These are phyloP conservation scores for Neomorphus geoffroyi DNA, from an alignment of 2,797 vertebrate species.

Conservation along the genomic window DNA sequence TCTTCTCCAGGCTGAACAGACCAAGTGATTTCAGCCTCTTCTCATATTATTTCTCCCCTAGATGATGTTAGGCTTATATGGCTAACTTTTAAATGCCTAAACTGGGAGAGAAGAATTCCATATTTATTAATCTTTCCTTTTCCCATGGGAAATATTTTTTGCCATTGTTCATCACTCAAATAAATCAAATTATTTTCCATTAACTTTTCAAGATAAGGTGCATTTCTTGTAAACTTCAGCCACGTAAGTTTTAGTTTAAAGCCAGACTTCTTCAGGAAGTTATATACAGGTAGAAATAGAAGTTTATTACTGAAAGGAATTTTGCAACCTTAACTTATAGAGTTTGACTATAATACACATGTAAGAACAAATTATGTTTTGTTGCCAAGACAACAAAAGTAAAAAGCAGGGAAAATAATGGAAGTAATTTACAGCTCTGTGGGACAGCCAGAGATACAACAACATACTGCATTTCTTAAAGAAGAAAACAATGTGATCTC, in stretches of 20 bases:
- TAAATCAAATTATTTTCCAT: not conserved
- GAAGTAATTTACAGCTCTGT: constrained; percentile 70
- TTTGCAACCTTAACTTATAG: not conserved
- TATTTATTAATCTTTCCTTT: not conserved
- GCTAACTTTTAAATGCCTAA: not conserved
- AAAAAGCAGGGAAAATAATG: constrained; percentile 68
- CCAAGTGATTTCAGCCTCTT: too few relatives aligned
- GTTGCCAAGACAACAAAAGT: constrained; percentile 66
- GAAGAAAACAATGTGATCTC: constrained; percentile 49
- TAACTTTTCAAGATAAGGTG: not conserved
- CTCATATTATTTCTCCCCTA: too few relatives aligned
- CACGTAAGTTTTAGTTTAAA: not conserved
- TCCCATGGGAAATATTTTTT: not conserved
- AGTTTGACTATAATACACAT: constrained; percentile 4
- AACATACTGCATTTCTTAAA: constrained; percentile 49
- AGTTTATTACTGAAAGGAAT: constrained; percentile 20
- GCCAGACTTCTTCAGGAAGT: not conserved
- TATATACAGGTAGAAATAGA: not conserved
- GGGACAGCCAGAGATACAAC: constrained; percentile 41
- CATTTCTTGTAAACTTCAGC: not conserved
- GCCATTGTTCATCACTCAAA: not conserved
- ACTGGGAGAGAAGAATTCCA: not conserved
- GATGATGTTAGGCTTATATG: not conserved
- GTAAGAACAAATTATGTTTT: constrained; percentile 68
- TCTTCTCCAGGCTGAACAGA: too few relatives aligned